Conservation (phyloP, 2,888 invertebrate species). For the Neoscelio sp. region DNA sequence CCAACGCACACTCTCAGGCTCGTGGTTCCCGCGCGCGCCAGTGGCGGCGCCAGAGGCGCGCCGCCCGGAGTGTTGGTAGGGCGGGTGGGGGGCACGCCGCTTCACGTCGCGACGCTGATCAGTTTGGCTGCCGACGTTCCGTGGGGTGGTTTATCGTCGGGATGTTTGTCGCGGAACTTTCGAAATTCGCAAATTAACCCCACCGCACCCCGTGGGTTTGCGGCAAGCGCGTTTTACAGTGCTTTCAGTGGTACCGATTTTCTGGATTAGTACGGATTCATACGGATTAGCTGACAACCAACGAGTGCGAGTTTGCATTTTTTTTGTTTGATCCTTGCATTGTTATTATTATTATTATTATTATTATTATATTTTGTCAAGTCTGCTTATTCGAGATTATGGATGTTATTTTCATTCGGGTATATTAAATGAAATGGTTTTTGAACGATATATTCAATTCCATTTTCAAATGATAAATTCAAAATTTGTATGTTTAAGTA, state of each 20-base stretch:
- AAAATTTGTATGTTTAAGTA: not conserved
- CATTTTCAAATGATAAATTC: not conserved
- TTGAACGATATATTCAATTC: too few species aligned
- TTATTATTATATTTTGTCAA: not conserved
- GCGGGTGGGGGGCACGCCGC: constrained; percentile 69
- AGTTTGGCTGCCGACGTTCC: constrained; percentile 70
- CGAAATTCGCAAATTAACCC: constrained; percentile 44
- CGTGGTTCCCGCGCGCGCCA: constrained; percentile 51
- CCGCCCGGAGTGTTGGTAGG: constrained; percentile 10
- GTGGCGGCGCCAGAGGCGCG: constrained; percentile 41
- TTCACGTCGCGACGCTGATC: constrained; percentile 68
- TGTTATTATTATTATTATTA: too few species aligned
- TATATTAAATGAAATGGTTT: too few species aligned
- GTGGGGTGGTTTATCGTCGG: constrained; percentile 62
- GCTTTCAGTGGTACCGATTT: constrained; percentile 36
- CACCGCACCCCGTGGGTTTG: too few species aligned
- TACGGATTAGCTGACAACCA: constrained; percentile 53
- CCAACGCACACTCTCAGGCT: constrained; percentile 37
- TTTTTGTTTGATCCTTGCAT: too few species aligned
- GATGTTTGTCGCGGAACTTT: constrained; percentile 58
- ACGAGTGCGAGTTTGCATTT: too few species aligned
- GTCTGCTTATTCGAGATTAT: constrained; percentile 6
- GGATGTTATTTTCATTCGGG: not conserved
- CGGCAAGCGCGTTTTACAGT: constrained; percentile 9
- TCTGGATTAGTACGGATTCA: constrained; percentile 48